phyloP scores from a whole-genome alignment of 2,888 invertebrate species.

The Sminthurides aquaticus region DNA sequence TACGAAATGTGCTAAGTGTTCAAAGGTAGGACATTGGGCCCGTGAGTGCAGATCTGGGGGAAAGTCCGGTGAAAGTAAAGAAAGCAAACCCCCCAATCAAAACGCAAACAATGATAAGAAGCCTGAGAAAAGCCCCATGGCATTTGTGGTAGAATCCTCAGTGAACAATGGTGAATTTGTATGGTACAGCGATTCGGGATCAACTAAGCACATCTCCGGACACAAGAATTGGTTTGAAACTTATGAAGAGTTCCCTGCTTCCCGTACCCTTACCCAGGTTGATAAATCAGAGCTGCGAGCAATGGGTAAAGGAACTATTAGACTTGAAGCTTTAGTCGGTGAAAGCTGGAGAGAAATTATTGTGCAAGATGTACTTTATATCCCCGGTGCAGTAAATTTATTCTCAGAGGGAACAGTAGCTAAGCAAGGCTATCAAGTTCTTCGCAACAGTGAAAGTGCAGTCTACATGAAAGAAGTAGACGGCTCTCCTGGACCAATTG shows the following conservation, averaged over 20 bases:
- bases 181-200: no score
- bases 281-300: not conserved
- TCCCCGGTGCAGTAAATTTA: not conserved
- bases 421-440: no score
- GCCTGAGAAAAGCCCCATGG: no score
- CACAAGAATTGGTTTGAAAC: not conserved
- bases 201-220: no score
- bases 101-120: no score
- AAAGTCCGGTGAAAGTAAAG: no score
- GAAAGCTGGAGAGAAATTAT: not conserved
- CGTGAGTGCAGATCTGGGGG: slow-evolving; percentile 1
- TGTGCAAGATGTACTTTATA: not conserved
- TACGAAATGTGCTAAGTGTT: not conserved
- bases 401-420: not conserved
- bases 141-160: no score
- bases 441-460: no score
- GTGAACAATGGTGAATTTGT: no score
- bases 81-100: no score
- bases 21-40: not conserved
- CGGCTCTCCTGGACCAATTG: no score
- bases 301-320: not conserved
- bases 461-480: no score
- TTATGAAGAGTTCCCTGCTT: not conserved
- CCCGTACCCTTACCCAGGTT: not conserved
- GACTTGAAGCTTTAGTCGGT: not conserved